Conservation (phyloP, 2,888 invertebrate species). For the Ennomos erosarius region DNA sequence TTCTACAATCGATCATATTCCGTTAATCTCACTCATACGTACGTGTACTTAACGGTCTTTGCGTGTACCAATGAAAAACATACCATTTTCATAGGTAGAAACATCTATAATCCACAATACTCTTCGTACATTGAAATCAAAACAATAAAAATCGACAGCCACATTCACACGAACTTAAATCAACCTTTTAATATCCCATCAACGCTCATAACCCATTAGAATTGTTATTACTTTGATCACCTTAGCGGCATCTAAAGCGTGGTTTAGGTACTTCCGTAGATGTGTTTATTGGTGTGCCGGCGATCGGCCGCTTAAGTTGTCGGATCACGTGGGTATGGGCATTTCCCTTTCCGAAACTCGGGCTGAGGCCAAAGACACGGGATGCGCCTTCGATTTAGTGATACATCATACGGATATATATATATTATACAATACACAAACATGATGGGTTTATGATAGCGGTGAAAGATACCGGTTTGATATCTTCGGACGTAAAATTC, state of each 20-base stretch:
- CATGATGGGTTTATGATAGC: constrained; percentile 2
- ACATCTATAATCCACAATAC: not conserved
- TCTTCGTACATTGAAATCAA: constrained; percentile 2
- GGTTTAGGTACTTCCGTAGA: constrained; percentile 47
- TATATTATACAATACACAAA: constrained; percentile 7
- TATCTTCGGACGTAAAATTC: not conserved
- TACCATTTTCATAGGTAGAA: not conserved
- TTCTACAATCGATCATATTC: too few relatives aligned
- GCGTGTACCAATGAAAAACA: too few relatives aligned
- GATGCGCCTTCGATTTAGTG: constrained; percentile 43
- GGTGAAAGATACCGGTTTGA: not conserved
- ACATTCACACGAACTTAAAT: constrained; percentile 15
- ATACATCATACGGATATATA: constrained; percentile 26
- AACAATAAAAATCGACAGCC: constrained; percentile 2
- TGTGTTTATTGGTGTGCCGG: constrained; percentile 20
- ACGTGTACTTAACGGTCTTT: too few relatives aligned
- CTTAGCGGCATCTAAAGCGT: constrained; percentile 31
- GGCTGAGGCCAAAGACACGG: constrained; percentile 55
- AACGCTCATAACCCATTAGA: constrained; percentile 33
- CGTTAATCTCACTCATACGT: too few relatives aligned
- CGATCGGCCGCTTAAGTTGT: constrained; percentile 44
- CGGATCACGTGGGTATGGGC: constrained; percentile 54
- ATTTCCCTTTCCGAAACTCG: constrained; percentile 56
- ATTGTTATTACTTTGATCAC: constrained; percentile 11
- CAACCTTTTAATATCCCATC: constrained; percentile 25